Conservation (phyloP, 2,797 vertebrate genomes). For the Crypturellus tataupa region DNA sequence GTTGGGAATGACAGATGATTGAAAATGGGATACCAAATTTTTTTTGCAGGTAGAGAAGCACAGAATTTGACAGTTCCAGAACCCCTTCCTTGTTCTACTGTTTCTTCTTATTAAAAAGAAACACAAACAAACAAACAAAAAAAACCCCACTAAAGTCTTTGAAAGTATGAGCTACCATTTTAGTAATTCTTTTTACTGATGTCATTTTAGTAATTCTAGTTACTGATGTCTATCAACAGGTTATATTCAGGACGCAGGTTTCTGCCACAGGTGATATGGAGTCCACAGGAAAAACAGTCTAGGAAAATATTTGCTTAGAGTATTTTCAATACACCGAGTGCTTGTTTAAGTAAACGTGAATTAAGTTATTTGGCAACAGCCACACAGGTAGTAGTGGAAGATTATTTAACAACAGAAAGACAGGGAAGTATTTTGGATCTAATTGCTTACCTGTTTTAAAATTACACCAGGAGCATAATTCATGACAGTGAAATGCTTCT, state of each 20-base stretch:
- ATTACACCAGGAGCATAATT: slow-evolving; percentile 88
- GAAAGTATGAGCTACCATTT: not conserved
- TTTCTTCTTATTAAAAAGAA: not conserved
- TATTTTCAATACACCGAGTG: not conserved
- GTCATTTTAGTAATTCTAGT: not conserved
- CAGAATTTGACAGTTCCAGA: not conserved
- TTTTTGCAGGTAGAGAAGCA: not conserved
- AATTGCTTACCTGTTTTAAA: slow-evolving; percentile 89
- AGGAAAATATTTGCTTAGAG: not conserved
- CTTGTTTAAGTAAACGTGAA: not conserved
- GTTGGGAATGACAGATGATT: not conserved
- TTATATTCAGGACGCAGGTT: not conserved
- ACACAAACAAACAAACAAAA: too few relatives aligned
- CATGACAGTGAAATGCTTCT: slow-evolving; percentile 99
- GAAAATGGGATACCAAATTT: not conserved
- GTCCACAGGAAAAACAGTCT: not conserved
- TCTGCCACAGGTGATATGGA: not conserved
- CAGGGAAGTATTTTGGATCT: not conserved
- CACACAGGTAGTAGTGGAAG: not conserved
- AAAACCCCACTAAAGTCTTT: not conserved
- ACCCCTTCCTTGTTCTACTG: not conserved
- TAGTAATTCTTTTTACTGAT: not conserved
- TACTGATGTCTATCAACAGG: not conserved
- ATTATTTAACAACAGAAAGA: not conserved
- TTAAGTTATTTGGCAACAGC: not conserved